These are phyloP conservation scores for Cygnus buccinator DNA, from an alignment of 2,113 vertebrate genomes.

Conservation along the genomic window DNA sequence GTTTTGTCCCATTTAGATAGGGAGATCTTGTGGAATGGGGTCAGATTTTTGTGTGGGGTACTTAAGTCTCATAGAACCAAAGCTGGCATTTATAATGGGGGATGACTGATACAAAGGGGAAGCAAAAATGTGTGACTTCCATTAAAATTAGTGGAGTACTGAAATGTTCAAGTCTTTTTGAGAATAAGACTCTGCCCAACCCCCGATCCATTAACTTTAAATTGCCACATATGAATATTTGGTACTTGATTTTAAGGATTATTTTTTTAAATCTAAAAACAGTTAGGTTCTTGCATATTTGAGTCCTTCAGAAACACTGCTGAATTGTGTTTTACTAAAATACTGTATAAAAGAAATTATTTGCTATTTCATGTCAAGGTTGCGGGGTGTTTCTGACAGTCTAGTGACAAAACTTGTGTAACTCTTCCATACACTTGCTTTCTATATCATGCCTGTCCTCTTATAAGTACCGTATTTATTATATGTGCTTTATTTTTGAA, in stretches of 20 bases:
- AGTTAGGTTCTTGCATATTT: neutral
- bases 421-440: neutral
- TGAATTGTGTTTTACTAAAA: neutral
- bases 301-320: neutral
- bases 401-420: neutral
- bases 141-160: neutral
- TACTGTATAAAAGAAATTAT: neutral
- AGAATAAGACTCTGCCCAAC: neutral
- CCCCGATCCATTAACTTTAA: neutral
- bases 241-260: neutral
- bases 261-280: neutral
- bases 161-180: neutral
- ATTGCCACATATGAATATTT: neutral
- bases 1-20: neutral
- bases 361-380: neutral
- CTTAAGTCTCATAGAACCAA: neutral
- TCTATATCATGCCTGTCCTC: neutral
- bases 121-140: neutral
- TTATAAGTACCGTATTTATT: neutral
- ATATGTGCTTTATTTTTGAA: neutral
- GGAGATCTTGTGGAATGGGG: neutral
- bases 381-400: neutral
- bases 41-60: neutral
- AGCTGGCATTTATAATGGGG: neutral
- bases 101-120: neutral